Evolutionary conservation across 2,113 vertebrate species (phyloP).

Genomic region (Anser cygnoides): DNA sequence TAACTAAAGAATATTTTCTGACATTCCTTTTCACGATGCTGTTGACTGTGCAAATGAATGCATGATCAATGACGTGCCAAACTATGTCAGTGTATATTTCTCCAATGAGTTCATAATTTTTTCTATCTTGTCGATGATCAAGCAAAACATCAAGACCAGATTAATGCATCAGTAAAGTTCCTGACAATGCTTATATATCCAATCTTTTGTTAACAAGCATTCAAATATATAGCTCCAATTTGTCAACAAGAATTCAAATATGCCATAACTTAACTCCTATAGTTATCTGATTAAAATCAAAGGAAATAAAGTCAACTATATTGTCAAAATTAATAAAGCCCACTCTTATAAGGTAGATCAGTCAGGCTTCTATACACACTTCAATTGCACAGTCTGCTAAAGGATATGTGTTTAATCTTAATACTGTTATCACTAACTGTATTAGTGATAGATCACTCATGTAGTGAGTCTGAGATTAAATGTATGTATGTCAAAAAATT

Average conservation of each 20-base stretch:
- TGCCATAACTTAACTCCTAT: background rate
- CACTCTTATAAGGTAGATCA: background rate
- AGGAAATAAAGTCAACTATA: background rate
- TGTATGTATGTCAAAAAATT: background rate
- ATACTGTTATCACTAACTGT: too few relatives aligned
- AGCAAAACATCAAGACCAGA: background rate
- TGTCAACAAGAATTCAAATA: background rate
- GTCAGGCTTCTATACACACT: background rate
- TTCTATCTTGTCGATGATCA: background rate
- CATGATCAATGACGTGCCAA: background rate
- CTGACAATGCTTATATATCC: accelerated
- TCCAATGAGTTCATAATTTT: background rate
- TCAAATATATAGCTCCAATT: background rate
- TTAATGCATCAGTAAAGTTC: background rate
- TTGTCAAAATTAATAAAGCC: background rate
- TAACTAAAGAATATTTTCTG: background rate
- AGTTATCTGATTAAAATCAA: background rate
- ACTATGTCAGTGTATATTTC: background rate
- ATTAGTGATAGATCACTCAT: background rate
- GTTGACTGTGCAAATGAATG: too few relatives aligned
- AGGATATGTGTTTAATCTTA: background rate
- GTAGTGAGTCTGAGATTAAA: background rate
- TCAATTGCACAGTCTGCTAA: background rate
- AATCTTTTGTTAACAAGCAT: background rate
- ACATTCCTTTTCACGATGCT: background rate